phyloP scores from a whole-genome alignment of 1,140 invertebrate genomes.

The Cotesia glomerata region DNA sequence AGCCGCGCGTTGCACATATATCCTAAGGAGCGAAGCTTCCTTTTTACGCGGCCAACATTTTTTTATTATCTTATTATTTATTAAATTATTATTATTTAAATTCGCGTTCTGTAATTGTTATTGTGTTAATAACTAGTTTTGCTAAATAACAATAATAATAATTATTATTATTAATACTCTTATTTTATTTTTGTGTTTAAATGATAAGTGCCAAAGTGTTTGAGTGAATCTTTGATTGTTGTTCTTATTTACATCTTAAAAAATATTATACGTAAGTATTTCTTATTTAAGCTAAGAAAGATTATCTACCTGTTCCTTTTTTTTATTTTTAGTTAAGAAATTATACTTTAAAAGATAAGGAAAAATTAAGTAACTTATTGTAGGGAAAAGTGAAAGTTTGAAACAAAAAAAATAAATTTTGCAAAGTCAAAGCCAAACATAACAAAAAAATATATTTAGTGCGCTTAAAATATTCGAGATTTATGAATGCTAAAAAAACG shows the following conservation, averaged over 20 bases:
- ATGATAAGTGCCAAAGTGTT: background rate
- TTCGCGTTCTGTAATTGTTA: background rate
- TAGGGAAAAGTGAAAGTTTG: too few relatives aligned
- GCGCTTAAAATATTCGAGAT: background rate
- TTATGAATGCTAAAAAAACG: background rate
- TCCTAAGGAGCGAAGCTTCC: background rate
- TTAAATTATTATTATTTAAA: background rate
- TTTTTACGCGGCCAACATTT: background rate
- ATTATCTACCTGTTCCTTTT: background rate
- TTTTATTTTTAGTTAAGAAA: background rate
- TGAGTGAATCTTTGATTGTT: background rate
- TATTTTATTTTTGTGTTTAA: background rate
- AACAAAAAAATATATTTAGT: background rate
- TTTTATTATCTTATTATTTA: background rate
- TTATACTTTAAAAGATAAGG: too few relatives aligned
- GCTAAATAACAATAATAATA: background rate
- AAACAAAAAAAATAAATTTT: background rate
- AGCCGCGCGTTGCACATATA: slow-evolving; percentile 29
- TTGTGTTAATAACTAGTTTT: background rate
- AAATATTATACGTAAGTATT: background rate
- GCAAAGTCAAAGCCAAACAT: background rate
- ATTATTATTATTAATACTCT: too few relatives aligned
- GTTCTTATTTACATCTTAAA: background rate
- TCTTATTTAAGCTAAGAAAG: background rate
- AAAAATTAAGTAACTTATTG: too few relatives aligned